These are phyloP conservation scores for Altica lythri DNA, from an alignment of 2,888 invertebrate species.

Conservation along the genomic window DNA sequence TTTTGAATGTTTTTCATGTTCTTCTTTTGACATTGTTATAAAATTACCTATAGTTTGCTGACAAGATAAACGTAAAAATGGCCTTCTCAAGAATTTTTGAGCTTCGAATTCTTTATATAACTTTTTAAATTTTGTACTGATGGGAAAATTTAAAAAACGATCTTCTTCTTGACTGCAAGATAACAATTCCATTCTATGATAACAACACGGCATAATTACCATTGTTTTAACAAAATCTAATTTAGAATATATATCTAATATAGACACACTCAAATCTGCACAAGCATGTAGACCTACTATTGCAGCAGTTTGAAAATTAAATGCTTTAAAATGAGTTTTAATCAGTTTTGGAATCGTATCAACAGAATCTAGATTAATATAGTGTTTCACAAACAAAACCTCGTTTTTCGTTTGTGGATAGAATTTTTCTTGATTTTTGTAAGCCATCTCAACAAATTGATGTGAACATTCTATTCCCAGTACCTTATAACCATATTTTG, in stretches of 20 bases:
- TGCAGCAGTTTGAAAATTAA: slow-evolving; percentile 47
- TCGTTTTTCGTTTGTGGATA: slow-evolving; percentile 59
- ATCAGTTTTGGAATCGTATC: slow-evolving; percentile 49
- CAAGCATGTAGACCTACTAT: slow-evolving; percentile 77
- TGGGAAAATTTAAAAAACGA: slow-evolving; percentile 69
- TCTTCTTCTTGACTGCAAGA: slow-evolving; percentile 37
- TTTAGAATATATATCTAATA: slow-evolving; percentile 68
- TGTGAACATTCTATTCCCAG: slow-evolving; percentile 71
- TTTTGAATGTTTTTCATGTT: slow-evolving; percentile 61
- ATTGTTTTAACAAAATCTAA: slow-evolving; percentile 63
- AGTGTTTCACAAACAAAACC: slow-evolving; percentile 66
- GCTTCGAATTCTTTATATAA: slow-evolving; percentile 53
- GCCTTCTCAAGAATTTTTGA: slow-evolving; percentile 61
- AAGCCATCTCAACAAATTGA: slow-evolving; percentile 63
- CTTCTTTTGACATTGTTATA: slow-evolving; percentile 56
- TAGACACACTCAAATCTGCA: slow-evolving; percentile 73
- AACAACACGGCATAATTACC: slow-evolving; percentile 78
- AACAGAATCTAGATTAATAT: slow-evolving; percentile 61
- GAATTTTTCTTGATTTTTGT: slow-evolving; percentile 62
- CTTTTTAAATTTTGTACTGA: slow-evolving; percentile 61
- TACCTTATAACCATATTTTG: slow-evolving; percentile 64
- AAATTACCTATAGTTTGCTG: slow-evolving; percentile 67
- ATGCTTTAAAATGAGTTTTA: slow-evolving; percentile 29
- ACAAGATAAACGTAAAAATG: slow-evolving; percentile 74
- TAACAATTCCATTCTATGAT: slow-evolving; percentile 67